phyloP scores from a whole-genome alignment of 30 jellyfish, hydroid and myxozoan genomes.

The Sanderia malayensis region DNA sequence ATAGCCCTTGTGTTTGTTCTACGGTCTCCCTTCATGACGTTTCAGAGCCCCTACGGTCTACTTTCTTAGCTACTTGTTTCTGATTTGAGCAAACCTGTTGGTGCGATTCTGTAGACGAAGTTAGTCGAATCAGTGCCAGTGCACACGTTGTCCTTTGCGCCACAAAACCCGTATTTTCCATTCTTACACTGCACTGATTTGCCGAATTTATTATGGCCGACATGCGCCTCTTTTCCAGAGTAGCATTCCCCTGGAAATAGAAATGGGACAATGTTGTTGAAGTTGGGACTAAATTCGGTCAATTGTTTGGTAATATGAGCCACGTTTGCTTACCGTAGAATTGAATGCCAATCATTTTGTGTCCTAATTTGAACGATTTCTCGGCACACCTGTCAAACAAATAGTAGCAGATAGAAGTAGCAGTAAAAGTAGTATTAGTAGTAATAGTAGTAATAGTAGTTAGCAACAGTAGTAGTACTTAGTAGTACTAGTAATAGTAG shows the following conservation, averaged over 20 bases:
- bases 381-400: slow-evolving; percentile 62
- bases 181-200: slow-evolving; percentile 24
- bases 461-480: too few relatives aligned
- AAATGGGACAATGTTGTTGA: not conserved
- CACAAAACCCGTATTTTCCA: slow-evolving; percentile 14
- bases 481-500: too few relatives aligned
- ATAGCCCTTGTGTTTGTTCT: too few relatives aligned
- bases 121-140: slow-evolving; percentile 72
- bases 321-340: slow-evolving; percentile 46
- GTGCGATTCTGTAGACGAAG: slow-evolving; percentile 81
- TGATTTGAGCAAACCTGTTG: slow-evolving; percentile 54
- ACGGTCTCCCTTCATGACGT: too few relatives aligned
- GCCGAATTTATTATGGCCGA: slow-evolving; percentile 23
- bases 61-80: too few relatives aligned
- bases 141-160: slow-evolving; percentile 20
- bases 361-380: slow-evolving; percentile 61
- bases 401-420: not conserved
- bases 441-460: not conserved
- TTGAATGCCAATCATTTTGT: slow-evolving; percentile 69
- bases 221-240: slow-evolving; percentile 66
- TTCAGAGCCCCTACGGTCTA: too few relatives aligned
- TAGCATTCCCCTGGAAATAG: slow-evolving; percentile 62
- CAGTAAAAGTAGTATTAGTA: too few relatives aligned
- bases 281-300: too few relatives aligned
- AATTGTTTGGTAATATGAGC: too few relatives aligned